These are phyloP conservation scores for Lepus europaeus DNA, from an alignment of 2,113 vertebrate genomes.

Conservation along the genomic window DNA sequence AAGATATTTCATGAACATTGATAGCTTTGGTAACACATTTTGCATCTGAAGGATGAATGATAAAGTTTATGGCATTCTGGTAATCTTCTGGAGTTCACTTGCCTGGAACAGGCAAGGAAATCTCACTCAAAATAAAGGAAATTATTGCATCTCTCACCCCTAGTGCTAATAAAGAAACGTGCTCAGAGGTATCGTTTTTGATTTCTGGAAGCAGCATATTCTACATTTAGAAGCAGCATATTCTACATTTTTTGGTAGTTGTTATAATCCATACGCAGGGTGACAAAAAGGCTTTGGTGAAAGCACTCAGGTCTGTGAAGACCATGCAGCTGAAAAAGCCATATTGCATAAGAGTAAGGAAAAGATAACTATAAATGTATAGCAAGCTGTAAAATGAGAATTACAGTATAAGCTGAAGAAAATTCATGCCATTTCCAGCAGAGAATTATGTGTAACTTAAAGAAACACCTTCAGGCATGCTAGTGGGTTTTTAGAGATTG, in stretches of 20 bases:
- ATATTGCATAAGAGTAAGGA: neutral
- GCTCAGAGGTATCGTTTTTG: neutral
- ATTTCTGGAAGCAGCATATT: neutral
- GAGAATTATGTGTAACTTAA: neutral
- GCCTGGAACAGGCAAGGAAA: neutral
- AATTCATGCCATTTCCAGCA: neutral
- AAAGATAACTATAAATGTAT: neutral
- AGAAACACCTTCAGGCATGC: neutral
- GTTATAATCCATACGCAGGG: neutral
- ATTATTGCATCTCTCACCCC: neutral
- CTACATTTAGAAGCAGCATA: neutral
- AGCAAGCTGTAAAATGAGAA: neutral
- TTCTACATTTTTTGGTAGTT: too few species aligned
- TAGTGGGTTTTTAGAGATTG: neutral
- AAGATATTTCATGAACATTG: neutral
- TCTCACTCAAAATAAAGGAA: neutral
- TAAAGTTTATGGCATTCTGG: neutral
- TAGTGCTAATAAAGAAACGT: neutral
- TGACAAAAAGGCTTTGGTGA: neutral
- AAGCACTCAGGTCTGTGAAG: neutral
- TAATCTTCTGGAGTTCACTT: neutral
- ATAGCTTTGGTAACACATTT: neutral
- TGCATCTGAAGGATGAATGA: neutral
- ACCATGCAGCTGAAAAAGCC: neutral
- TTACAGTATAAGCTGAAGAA: neutral